These are phyloP conservation scores for Peromyscus attwateri DNA, from an alignment of 2,797 vertebrate genomes.

Conservation along the genomic window DNA sequence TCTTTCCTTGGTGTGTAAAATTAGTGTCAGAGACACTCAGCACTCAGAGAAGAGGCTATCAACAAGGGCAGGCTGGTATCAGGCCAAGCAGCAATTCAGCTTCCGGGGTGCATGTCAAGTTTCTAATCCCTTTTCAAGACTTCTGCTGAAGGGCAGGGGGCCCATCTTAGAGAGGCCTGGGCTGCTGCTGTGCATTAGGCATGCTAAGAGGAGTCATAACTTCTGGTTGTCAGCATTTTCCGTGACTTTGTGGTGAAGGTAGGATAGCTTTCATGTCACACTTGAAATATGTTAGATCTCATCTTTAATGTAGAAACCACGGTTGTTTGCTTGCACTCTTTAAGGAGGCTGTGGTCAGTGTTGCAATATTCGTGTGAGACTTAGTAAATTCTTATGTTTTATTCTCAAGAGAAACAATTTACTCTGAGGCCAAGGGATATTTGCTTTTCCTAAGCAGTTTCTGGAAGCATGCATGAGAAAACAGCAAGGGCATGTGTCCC, in stretches of 20 bases:
- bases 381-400: constrained; percentile 78
- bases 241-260: constrained; percentile 81
- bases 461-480: constrained; percentile 55
- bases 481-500: constrained; percentile 24
- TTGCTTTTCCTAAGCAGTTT: constrained; percentile 81
- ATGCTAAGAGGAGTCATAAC: constrained; percentile 70
- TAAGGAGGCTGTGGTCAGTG: constrained; percentile 79
- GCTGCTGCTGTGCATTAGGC: constrained; percentile 69
- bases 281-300: constrained; percentile 81
- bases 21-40: not conserved
- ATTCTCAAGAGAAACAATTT: constrained; percentile 82
- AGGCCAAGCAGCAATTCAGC: constrained; percentile 6
- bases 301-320: constrained; percentile 83
- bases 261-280: constrained; percentile 83
- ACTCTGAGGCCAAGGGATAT: constrained; percentile 78
- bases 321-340: constrained; percentile 80
- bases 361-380: constrained; percentile 81
- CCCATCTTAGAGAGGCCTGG: constrained; percentile 8
- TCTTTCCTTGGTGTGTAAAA: not conserved
- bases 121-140: constrained; percentile 59
- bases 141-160: constrained; percentile 34
- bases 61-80: not conserved
- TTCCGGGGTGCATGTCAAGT: constrained; percentile 26
- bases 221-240: constrained; percentile 84
- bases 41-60: not conserved